Conservation (phyloP, 1,140 invertebrate species). For the Zaprionus tsacasi region DNA sequence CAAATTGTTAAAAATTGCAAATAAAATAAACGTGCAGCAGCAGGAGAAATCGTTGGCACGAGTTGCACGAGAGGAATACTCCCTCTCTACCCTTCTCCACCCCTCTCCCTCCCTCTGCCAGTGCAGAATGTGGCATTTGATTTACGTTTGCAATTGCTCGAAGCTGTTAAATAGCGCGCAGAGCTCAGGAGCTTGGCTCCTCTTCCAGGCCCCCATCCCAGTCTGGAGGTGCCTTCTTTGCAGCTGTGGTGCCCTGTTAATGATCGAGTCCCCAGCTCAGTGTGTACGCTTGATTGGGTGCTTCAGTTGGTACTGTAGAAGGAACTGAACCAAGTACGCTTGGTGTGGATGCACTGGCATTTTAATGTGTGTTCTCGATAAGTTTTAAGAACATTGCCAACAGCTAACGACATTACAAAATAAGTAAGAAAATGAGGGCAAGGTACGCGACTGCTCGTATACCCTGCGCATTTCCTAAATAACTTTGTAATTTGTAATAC, state of each 20-base stretch:
- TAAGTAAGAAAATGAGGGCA: neutral
- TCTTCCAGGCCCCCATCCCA: neutral
- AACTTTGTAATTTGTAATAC: too few relatives aligned
- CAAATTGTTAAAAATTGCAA: conserved; percentile 59
- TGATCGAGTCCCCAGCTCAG: conserved; percentile 46
- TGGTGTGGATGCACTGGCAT: conserved; percentile 9
- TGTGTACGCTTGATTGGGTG: neutral
- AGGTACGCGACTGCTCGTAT: too few relatives aligned
- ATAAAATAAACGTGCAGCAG: conserved; percentile 56
- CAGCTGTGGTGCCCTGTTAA: conserved; percentile 38
- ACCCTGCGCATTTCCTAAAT: too few relatives aligned
- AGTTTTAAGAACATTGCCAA: neutral
- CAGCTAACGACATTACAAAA: neutral
- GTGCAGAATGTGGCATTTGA: conserved; percentile 70
- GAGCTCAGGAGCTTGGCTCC: neutral
- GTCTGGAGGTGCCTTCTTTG: neutral
- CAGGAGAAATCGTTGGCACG: neutral
- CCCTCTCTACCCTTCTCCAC: too few relatives aligned
- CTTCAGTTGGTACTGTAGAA: neutral
- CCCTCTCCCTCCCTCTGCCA: conserved; percentile 28
- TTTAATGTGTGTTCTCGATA: conserved; percentile 35
- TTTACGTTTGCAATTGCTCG: conserved; percentile 70
- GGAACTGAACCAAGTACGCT: neutral
- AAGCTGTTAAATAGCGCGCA: conserved; percentile 59
- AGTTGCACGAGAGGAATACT: neutral